These are phyloP conservation scores for Sebastes steindachneri DNA, from an alignment of 2,797 vertebrate species.

Conservation along the genomic window DNA sequence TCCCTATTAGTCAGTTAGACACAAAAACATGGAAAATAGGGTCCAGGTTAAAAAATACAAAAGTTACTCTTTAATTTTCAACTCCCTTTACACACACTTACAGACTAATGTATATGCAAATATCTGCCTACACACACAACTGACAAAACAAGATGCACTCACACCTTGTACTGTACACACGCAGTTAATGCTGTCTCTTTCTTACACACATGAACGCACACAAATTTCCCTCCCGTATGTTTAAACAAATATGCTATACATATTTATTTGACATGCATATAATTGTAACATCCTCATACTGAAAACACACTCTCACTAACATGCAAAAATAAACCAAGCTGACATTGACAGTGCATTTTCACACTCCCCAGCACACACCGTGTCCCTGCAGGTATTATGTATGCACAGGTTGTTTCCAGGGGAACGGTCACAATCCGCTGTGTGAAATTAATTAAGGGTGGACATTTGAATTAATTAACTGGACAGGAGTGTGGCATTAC, in stretches of 20 bases:
- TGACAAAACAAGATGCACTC: not conserved
- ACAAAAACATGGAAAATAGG: not conserved
- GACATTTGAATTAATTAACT: constrained; percentile 80
- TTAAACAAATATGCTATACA: not conserved
- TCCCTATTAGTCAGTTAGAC: not conserved
- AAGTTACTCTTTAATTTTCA: not conserved
- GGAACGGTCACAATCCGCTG: constrained; percentile 58
- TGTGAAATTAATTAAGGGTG: constrained; percentile 75
- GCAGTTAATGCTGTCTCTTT: not conserved
- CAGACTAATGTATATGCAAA: not conserved
- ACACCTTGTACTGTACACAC: not conserved
- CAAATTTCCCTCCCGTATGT: not conserved
- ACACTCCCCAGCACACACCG: constrained; percentile 5
- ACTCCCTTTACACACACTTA: not conserved
- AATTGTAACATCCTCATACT: not conserved
- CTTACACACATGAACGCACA: not conserved
- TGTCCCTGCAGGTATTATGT: constrained; percentile 28
- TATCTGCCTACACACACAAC: not conserved
- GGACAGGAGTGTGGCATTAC: constrained; percentile 68
- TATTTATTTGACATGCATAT: not conserved
- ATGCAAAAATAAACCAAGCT: not conserved
- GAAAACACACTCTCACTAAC: not conserved
- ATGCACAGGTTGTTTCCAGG: constrained; percentile 66
- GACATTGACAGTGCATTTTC: constrained; percentile 2
- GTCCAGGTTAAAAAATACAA: not conserved